phyloP scores from a whole-genome alignment of 1,140 invertebrate genomes.

The Pseudobourletiella spinata region DNA sequence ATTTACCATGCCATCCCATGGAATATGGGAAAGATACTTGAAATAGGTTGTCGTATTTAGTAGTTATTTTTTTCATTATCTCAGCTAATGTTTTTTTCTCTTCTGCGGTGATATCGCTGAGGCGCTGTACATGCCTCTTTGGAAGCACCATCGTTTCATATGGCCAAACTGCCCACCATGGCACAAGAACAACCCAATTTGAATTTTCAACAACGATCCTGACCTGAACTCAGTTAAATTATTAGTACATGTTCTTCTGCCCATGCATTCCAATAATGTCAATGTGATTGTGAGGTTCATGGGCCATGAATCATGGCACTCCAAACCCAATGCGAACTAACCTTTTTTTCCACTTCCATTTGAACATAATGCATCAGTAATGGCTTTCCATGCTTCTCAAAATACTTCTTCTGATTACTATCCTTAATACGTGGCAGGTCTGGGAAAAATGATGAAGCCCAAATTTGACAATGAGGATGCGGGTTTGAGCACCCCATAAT shows the following conservation, averaged over 20 bases:
- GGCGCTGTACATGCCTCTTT: constrained; percentile 58
- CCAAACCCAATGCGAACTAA: too few relatives aligned
- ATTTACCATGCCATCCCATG: constrained; percentile 95
- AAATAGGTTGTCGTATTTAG: constrained; percentile 95
- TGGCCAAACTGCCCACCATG: constrained; percentile 95
- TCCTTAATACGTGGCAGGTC: constrained; percentile 78
- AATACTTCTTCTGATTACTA: constrained; percentile 65
- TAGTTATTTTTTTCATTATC: constrained; percentile 77
- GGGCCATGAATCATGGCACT: too few relatives aligned
- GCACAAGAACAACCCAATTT: constrained; percentile 84
- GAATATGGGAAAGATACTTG: constrained; percentile 91
- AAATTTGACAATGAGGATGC: constrained; percentile 96
- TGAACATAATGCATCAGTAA: constrained; percentile 77
- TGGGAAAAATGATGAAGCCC: constrained; percentile 86
- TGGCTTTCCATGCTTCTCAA: constrained; percentile 56
- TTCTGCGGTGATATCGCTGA: constrained; percentile 56
- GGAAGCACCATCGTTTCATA: constrained; percentile 92
- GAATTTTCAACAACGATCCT: constrained; percentile 73
- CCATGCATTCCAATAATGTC: too few relatives aligned
- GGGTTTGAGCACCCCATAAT: constrained; percentile 97
- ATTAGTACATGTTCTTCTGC: too few relatives aligned
- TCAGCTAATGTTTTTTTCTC: constrained; percentile 60
- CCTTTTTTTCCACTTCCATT: constrained; percentile 64
- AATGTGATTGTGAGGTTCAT: too few relatives aligned
- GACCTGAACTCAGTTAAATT: too few relatives aligned